These are phyloP conservation scores for Thamnaconus septentrionalis DNA, from an alignment of 2,113 vertebrate genomes.

Conservation along the genomic window DNA sequence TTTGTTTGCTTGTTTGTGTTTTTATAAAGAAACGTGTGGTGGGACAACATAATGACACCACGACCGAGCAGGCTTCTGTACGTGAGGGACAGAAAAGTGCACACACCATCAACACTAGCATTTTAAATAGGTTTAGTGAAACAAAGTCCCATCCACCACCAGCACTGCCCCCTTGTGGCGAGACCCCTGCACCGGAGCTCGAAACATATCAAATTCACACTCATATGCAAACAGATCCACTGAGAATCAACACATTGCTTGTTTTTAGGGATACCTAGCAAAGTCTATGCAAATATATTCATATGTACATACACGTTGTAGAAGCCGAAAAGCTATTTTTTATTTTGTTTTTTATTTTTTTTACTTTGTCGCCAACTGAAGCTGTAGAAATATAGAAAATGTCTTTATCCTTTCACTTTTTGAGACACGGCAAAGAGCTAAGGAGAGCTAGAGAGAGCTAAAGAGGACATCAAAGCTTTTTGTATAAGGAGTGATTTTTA, in stretches of 20 bases:
- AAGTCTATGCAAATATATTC: conserved; percentile 80
- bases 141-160: conserved; percentile 47
- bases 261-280: conserved; percentile 78
- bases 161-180: conserved; percentile 41
- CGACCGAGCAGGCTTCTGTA: conserved; percentile 69
- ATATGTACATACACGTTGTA: conserved; percentile 75
- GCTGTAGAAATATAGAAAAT: conserved; percentile 75
- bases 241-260: conserved; percentile 78
- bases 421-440: conserved; percentile 63
- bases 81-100: conserved; percentile 67
- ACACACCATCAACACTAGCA: conserved; percentile 70
- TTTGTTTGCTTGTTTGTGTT: conserved; percentile 23
- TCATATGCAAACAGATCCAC: conserved; percentile 78
- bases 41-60: conserved; percentile 66
- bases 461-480: conserved; percentile 71
- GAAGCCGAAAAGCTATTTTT: conserved; percentile 65
- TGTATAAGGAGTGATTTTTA: conserved; percentile 70
- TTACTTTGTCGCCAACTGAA: conserved; percentile 68
- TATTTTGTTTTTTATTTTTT: too few species aligned
- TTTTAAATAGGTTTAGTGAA: conserved; percentile 67
- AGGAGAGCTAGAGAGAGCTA: conserved; percentile 63
- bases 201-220: conserved; percentile 73
- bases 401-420: conserved; percentile 63
- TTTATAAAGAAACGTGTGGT: conserved; percentile 39
- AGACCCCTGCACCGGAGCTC: conserved; percentile 58